A percentile compares a stretch with the other conserved stretches of the same genome.
These are phyloP conservation scores for Diadophis punctatus DNA, from an alignment of 2,113 vertebrate genomes.

Conservation along the genomic window DNA sequence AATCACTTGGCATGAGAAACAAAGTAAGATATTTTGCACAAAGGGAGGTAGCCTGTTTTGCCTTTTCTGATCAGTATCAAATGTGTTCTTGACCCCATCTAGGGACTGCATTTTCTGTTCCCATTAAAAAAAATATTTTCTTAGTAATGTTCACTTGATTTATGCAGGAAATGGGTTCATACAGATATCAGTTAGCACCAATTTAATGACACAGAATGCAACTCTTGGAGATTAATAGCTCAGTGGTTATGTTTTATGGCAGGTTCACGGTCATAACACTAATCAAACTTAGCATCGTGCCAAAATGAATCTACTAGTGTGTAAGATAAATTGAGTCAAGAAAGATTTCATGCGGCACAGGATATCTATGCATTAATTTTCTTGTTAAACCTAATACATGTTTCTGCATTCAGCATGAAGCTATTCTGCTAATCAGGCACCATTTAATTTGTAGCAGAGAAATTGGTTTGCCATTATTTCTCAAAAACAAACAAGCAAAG, in stretches of 20 bases:
- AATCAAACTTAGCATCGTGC: not conserved
- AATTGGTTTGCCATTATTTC: not conserved
- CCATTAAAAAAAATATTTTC: not conserved
- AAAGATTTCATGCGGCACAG: not conserved
- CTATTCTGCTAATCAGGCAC: not conserved
- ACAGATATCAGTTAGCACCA: not conserved
- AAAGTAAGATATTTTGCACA: not conserved
- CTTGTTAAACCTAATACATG: not conserved
- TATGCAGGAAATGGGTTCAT: not conserved
- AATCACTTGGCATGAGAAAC: not conserved
- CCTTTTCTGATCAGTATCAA: not conserved
- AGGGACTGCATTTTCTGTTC: not conserved
- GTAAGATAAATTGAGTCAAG: not conserved
- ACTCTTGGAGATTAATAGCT: not conserved
- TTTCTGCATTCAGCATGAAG: not conserved
- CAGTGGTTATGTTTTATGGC: not conserved
- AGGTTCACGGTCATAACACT: not conserved
- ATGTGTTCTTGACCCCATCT: not conserved
- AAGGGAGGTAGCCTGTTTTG: not conserved
- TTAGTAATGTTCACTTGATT: not conserved
- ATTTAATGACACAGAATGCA: not conserved
- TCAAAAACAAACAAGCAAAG: not conserved
- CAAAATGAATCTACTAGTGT: not conserved
- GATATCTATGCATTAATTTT: not conserved
- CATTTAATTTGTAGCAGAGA: not conserved